These are phyloP conservation scores for Enteromius fasciolatus DNA, from an alignment of 2,797 vertebrate genomes.

Conservation along the genomic window DNA sequence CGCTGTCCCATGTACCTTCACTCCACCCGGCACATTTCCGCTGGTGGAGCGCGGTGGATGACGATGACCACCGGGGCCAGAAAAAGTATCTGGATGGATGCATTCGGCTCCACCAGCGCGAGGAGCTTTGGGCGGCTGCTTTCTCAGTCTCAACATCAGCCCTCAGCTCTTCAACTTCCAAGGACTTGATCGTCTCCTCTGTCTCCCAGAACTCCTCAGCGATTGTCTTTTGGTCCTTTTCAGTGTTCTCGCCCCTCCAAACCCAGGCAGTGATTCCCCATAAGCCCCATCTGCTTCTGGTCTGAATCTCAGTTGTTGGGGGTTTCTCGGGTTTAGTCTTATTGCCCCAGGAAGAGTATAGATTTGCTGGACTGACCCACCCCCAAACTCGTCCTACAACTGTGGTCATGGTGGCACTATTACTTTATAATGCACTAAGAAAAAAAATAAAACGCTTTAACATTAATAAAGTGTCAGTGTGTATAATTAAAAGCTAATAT, in stretches of 20 bases:
- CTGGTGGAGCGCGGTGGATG: background rate
- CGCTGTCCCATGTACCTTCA: constrained; percentile 51
- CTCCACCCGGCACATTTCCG: constrained; percentile 50
- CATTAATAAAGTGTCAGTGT: background rate
- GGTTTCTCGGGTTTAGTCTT: constrained; percentile 40
- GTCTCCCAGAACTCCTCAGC: constrained; percentile 77
- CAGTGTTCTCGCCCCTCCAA: constrained; percentile 65
- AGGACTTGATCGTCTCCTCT: constrained; percentile 49
- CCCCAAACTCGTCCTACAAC: constrained; percentile 72
- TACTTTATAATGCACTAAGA: background rate
- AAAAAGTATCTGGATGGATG: constrained; percentile 60
- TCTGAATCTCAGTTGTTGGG: constrained; percentile 38
- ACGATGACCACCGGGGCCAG: constrained; percentile 55
- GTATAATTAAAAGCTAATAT: background rate
- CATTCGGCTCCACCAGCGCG: constrained; percentile 73
- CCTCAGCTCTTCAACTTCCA: constrained; percentile 54
- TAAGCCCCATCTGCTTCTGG: constrained; percentile 23
- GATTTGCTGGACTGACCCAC: constrained; percentile 70
- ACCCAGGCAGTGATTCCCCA: constrained; percentile 71
- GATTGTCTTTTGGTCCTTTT: constrained; percentile 56
- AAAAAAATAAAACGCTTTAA: background rate
- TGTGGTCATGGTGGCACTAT: constrained; percentile 66
- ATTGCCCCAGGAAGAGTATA: constrained; percentile 66
- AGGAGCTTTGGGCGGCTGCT: constrained; percentile 9
- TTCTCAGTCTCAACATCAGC: background rate